phyloP scores from a whole-genome alignment of 2,888 invertebrate genomes.

The Eurytoma californica region DNA sequence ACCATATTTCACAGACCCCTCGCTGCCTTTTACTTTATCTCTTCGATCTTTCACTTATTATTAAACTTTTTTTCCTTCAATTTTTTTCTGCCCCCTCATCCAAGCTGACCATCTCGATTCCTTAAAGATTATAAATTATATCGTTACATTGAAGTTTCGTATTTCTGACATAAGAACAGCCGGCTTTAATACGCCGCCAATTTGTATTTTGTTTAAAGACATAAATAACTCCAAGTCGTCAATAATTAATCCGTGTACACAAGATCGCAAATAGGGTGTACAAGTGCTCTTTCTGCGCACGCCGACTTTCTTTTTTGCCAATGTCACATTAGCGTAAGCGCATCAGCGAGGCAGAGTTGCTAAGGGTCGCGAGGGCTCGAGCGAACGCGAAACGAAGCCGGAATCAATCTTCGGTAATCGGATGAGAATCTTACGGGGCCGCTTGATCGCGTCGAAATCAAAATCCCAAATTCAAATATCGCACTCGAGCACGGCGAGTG shows the following conservation, averaged over 20 bases:
- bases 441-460: conserved; percentile 61
- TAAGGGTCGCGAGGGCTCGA: background rate
- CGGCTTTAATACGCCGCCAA: too few species aligned
- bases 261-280: background rate
- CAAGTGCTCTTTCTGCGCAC: background rate
- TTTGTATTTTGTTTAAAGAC: background rate
- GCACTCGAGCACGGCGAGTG: conserved; percentile 60
- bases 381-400: conserved; percentile 43
- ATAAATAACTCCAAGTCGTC: background rate
- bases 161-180: too few species aligned
- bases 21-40: conserved; percentile 6
- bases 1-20: background rate
- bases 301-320: background rate
- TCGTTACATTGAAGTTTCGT: too few species aligned
- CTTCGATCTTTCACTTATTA: conserved; percentile 32
- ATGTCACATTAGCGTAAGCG: conserved; percentile 41
- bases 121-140: too few species aligned
- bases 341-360: conserved; percentile 12
- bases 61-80: conserved; percentile 2
- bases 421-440: conserved; percentile 61
- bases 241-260: conserved; percentile 2
- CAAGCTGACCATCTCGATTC: background rate
- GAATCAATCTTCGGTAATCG: conserved; percentile 64
- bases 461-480: conserved; percentile 69
- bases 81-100: background rate